phyloP scores from a whole-genome alignment of 2,113 vertebrate genomes.

The Heterotis niloticus region DNA sequence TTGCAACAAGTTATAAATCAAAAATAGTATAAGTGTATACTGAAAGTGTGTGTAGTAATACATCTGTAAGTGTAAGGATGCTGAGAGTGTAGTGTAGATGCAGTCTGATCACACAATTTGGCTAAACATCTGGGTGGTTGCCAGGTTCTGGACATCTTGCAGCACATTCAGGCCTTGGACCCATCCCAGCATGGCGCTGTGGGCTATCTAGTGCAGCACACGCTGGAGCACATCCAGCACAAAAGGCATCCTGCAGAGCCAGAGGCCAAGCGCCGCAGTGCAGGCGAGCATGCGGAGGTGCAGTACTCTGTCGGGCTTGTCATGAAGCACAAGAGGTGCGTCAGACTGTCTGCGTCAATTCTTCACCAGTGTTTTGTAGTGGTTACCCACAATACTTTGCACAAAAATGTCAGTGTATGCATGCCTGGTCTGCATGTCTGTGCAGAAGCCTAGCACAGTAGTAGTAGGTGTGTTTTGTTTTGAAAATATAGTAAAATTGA shows the following conservation, averaged over 20 bases:
- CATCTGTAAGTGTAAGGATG: no score
- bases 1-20: no score
- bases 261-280: slow-evolving; percentile 78
- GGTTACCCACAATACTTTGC: background rate
- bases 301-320: slow-evolving; percentile 86
- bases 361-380: background rate
- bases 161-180: slow-evolving; percentile 92
- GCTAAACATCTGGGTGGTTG: background rate
- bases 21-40: no score
- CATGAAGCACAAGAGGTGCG: slow-evolving; percentile 94
- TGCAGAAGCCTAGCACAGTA: background rate
- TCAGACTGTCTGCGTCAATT: background rate
- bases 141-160: slow-evolving; percentile 94
- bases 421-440: background rate
- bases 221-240: slow-evolving; percentile 91
- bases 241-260: slow-evolving; percentile 81
- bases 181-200: slow-evolving; percentile 91
- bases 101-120: background rate
- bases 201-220: slow-evolving; percentile 92
- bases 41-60: background rate
- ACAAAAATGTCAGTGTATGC: background rate
- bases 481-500: background rate
- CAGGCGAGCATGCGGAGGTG: slow-evolving; percentile 81
- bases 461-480: background rate
- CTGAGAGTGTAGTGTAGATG: no score